Evolutionary conservation across 2,797 vertebrate species (phyloP), one percentile per base, ranked within the genome.

Genomic region (Chelon labrosus): DNA sequence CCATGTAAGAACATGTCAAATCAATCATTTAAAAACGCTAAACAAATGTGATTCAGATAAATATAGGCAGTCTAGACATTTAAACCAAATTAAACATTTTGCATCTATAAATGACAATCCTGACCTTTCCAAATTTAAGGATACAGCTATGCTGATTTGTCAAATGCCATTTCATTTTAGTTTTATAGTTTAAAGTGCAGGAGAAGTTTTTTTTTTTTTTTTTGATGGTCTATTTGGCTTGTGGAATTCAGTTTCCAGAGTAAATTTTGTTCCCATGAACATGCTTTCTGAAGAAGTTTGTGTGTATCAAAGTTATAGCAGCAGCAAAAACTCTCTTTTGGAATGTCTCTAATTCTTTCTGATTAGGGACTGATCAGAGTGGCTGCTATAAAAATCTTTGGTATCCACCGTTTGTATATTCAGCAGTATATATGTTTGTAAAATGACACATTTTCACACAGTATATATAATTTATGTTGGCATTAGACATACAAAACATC

Each of bases 401-500:
- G 1, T 41, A 67, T 17, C 44, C 7, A 10, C 54, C 62, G 13
- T 54, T 22, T 13, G 51, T 72, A 64, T 39, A 57, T 51, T 61
- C 17, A 80, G 75, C 52, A 75, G 22, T 56, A 6, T 54, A 10
- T 66, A 49, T 59, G 42, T 68, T 59, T 74, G 49, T 70, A 17
- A 82, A 67, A 59, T 73, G 12, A 60, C 12, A 67, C 2, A 12
- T 65, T 79, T 71, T 42, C 49, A 56, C 31, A 19, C 22, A 50
- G 19, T 70, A 52, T 35, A 19, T 77, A 49, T 77, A 73, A 12
- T 70, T 70, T 76, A 76, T 82, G 63, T 89, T 84, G 85, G 84
- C 90, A 91, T 89, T 84, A 75, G 10, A 84, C 82, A 86, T 53
- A 83, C 27, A 85, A 80, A 83, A 85, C 22, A 85, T 83, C 76